Percentiles rank a stretch among this genome's conserved stretches.
Evolutionary conservation across 2,113 vertebrate species (phyloP).

Genomic region (Aspidoscelis tigris): DNA sequence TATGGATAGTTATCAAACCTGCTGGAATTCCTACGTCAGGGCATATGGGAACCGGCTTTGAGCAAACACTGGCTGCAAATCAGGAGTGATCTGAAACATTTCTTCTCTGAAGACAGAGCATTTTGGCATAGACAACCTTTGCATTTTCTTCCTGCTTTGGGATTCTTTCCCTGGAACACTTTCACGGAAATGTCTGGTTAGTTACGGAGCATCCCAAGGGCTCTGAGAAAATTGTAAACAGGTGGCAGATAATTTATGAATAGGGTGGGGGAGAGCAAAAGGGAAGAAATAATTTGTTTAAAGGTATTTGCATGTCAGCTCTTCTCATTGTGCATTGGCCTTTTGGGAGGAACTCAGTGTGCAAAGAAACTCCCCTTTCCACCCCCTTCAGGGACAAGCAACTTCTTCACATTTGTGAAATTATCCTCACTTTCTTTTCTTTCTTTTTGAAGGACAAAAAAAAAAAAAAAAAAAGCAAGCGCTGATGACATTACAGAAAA

Average conservation of each 20-base stretch:
- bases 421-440: background rate
- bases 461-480: no score
- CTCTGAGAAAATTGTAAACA: constrained; percentile 54
- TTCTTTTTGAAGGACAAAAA: constrained; percentile 2
- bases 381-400: constrained; percentile 33
- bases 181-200: constrained; percentile 2
- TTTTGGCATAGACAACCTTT: background rate
- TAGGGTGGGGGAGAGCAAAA: constrained; percentile 21
- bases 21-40: background rate
- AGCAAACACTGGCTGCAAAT: background rate
- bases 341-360: constrained; percentile 36
- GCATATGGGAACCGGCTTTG: background rate
- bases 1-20: background rate
- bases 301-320: constrained; percentile 45
- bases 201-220: constrained; percentile 23
- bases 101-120: constrained; percentile 12
- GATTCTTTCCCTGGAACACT: constrained; percentile 4
- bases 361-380: constrained; percentile 52
- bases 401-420: background rate
- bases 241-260: constrained; percentile 44
- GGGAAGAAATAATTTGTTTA: constrained; percentile 42
- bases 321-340: constrained; percentile 33
- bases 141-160: background rate
- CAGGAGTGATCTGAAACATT: background rate
- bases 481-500: constrained; percentile 24